phyloP scores from a whole-genome alignment of 2,113 vertebrate genomes.

The Brevimyrus niger region DNA sequence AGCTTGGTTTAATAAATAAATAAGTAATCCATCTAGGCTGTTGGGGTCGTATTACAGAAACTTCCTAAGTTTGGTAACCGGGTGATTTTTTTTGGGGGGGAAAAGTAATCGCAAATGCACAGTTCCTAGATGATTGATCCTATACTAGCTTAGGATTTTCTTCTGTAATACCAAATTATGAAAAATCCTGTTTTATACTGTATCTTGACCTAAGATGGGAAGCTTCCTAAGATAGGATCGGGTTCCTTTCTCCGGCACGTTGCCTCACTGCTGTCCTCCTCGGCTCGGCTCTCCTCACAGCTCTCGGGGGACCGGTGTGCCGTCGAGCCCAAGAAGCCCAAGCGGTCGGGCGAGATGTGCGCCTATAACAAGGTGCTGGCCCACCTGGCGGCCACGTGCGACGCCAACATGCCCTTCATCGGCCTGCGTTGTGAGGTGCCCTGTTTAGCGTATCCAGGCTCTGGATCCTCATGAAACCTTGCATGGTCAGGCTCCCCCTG shows the following conservation, averaged over 20 bases:
- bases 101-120: background rate
- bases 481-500: background rate
- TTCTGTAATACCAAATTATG: background rate
- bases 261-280: background rate
- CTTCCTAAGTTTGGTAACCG: background rate
- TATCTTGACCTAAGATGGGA: background rate
- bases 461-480: background rate
- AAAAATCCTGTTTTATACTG: background rate
- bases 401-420: slow-evolving; percentile 97
- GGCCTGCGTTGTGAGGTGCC: slow-evolving; percentile 87
- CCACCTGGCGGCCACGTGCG: slow-evolving; percentile 95
- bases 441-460: background rate
- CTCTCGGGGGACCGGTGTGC: slow-evolving; percentile 74
- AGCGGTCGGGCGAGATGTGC: slow-evolving; percentile 89
- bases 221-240: background rate
- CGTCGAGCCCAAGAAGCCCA: slow-evolving; percentile 86
- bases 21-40: background rate
- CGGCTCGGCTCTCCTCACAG: slow-evolving; percentile 51
- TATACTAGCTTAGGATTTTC: background rate
- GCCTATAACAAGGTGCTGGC: slow-evolving; percentile 98
- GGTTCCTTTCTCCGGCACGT: no score
- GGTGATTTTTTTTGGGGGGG: background rate
- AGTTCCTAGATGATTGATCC: background rate
- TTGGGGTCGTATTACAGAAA: no score
- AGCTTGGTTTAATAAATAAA: background rate